Percentiles rank a stretch among this genome's conserved stretches.
Conservation (phyloP, 1,140 invertebrate species). For the Varroa destructor region DNA sequence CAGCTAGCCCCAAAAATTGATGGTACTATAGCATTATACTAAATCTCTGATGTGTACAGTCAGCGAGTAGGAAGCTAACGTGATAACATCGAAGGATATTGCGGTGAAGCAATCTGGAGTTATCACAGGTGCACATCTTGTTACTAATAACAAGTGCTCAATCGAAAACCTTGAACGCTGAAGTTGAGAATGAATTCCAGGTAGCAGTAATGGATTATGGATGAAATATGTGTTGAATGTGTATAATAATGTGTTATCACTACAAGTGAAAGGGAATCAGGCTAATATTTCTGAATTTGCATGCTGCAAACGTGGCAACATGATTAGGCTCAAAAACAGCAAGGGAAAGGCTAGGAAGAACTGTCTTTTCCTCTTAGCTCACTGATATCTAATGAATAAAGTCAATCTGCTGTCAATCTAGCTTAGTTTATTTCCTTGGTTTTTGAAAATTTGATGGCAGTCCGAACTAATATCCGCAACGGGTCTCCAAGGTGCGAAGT, state of each 20-base stretch:
- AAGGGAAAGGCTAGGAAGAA: conserved; percentile 1
- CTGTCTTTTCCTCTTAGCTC: conserved; percentile 7
- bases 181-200: conserved; percentile 69
- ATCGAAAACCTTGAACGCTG: conserved; percentile 54
- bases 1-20: conserved; percentile 81
- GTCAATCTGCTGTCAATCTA: neutral
- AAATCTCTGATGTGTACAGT: conserved; percentile 7
- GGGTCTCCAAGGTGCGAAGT: conserved; percentile 76
- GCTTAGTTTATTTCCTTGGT: conserved; percentile 20
- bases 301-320: conserved; percentile 30
- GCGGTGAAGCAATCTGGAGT: conserved; percentile 48
- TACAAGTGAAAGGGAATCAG: conserved; percentile 41
- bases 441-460: conserved; percentile 36
- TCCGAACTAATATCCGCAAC: conserved; percentile 66
- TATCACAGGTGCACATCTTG: conserved; percentile 68
- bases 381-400: conserved; percentile 1
- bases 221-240: conserved; percentile 16
- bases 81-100: conserved; percentile 11
- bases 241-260: conserved; percentile 16
- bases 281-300: conserved; percentile 46
- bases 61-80: neutral
- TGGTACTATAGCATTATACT: conserved; percentile 62
- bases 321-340: neutral
- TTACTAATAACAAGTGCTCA: conserved; percentile 49
- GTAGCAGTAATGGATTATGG: conserved; percentile 76